A percentile compares a stretch with the other conserved stretches of the same genome.
These are phyloP conservation scores for Elmis aenea DNA, from an alignment of 2,888 invertebrate species.

Conservation along the genomic window DNA sequence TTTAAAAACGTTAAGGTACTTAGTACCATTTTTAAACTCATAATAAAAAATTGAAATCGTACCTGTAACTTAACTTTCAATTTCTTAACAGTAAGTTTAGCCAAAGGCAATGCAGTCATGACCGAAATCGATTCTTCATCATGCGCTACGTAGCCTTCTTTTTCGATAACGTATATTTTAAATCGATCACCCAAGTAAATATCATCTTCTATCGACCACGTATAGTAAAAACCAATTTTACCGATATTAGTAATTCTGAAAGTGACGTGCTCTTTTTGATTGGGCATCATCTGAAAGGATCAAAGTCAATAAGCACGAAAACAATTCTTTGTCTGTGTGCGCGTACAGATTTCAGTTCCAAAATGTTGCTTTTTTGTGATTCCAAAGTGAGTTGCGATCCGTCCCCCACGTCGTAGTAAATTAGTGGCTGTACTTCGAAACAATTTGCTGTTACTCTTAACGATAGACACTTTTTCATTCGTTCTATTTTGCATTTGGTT, in stretches of 20 bases:
- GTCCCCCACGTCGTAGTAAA: conserved; percentile 43
- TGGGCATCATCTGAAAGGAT: conserved; percentile 34
- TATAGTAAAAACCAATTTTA: conserved; percentile 39
- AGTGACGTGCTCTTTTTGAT: conserved; percentile 27
- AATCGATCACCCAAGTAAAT: conserved; percentile 22
- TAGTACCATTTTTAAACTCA: too few relatives aligned
- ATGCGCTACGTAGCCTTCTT: conserved; percentile 26
- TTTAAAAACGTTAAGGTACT: too few relatives aligned
- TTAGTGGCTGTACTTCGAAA: conserved; percentile 50
- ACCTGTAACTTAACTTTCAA: conserved; percentile 18
- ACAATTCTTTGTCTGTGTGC: neutral
- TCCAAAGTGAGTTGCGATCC: conserved; percentile 30
- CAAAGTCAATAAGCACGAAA: conserved; percentile 1
- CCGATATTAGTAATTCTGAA: conserved; percentile 41
- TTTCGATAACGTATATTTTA: conserved; percentile 18
- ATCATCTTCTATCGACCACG: conserved; percentile 36
- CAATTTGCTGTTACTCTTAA: conserved; percentile 53
- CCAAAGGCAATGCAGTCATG: conserved; percentile 21
- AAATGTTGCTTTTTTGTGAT: conserved; percentile 34
- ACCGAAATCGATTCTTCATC: conserved; percentile 14
- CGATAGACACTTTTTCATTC: conserved; percentile 50
- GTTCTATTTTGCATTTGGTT: conserved; percentile 53
- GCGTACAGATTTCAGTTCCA: conserved; percentile 45
- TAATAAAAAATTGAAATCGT: too few relatives aligned
- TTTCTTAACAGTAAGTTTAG: conserved; percentile 17